phyloP scores from a whole-genome alignment of 2,797 vertebrate species.

The Anableps anableps region DNA sequence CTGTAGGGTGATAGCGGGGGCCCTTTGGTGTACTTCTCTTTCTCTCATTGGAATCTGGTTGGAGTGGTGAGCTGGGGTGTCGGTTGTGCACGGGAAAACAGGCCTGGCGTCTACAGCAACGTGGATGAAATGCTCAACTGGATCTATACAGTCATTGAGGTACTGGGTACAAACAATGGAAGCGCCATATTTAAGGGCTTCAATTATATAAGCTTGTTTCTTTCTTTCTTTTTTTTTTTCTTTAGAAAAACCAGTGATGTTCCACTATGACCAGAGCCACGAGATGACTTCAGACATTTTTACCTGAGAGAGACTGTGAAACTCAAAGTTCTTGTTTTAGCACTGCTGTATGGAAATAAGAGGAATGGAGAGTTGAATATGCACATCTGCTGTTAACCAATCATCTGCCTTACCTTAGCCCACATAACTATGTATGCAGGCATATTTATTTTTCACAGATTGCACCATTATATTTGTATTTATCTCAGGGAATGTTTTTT shows the following conservation, averaged over 20 bases:
- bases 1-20: conserved; percentile 93
- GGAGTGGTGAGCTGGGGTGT: conserved; percentile 95
- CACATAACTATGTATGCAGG: neutral
- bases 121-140: conserved; percentile 86
- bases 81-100: conserved; percentile 84
- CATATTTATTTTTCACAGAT: conserved; percentile 3
- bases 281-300: neutral
- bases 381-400: conserved; percentile 14
- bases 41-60: conserved; percentile 76
- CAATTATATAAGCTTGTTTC: neutral
- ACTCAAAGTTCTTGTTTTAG: conserved; percentile 3
- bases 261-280: conserved; percentile 3
- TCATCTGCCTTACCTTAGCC: neutral
- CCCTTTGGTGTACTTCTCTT: conserved; percentile 82
- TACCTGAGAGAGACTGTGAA: conserved; percentile 13
- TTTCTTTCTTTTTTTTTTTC: neutral
- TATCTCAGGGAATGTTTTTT: conserved; percentile 57
- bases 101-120: conserved; percentile 88
- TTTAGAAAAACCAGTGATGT: conserved; percentile 70
- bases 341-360: neutral
- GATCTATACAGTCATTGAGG: conserved; percentile 85
- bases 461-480: conserved; percentile 44
- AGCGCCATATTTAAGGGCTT: neutral
- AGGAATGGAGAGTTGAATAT: conserved; percentile 17
- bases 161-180: conserved; percentile 46